Conservation (phyloP, 2,797 vertebrate species). For the Amazona finschi region DNA sequence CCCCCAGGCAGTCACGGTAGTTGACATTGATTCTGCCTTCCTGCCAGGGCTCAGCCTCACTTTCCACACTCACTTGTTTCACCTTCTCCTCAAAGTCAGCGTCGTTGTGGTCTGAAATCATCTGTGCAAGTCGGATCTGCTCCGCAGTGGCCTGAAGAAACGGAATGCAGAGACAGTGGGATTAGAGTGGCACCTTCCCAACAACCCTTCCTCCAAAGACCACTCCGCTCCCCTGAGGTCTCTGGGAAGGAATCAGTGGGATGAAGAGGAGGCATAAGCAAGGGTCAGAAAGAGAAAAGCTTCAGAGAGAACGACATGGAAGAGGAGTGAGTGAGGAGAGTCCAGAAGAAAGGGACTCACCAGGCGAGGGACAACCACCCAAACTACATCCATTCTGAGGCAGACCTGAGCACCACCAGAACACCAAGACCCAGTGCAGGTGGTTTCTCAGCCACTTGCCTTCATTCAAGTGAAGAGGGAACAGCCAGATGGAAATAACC, state of each 20-base stretch:
- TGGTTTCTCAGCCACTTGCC: not conserved
- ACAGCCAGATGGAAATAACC: accelerated
- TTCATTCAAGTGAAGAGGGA: accelerated
- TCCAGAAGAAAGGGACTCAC: not conserved
- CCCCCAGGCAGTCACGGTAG: accelerated
- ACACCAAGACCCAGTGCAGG: not conserved
- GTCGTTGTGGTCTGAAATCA: slow-evolving; percentile 99
- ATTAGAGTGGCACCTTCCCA: not conserved
- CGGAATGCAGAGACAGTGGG: accelerated
- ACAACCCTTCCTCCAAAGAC: not conserved
- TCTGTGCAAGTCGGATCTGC: slow-evolving; percentile 99
- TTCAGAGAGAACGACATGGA: not conserved
- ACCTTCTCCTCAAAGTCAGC: slow-evolving; percentile 99
- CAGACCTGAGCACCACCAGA: not conserved
- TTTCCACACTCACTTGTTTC: slow-evolving; percentile 89
- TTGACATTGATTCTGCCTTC: not conserved
- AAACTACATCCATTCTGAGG: not conserved
- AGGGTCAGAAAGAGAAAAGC: not conserved
- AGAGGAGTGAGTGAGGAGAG: not conserved
- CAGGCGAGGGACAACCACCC: not conserved
- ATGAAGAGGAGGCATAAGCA: not conserved
- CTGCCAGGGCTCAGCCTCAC: not conserved
- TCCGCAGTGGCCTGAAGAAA: slow-evolving; percentile 91
- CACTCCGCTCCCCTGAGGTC: accelerated
- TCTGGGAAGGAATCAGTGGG: not conserved